Conservation (phyloP, 1,140 invertebrate species). For the Drosophila ercepeae region DNA sequence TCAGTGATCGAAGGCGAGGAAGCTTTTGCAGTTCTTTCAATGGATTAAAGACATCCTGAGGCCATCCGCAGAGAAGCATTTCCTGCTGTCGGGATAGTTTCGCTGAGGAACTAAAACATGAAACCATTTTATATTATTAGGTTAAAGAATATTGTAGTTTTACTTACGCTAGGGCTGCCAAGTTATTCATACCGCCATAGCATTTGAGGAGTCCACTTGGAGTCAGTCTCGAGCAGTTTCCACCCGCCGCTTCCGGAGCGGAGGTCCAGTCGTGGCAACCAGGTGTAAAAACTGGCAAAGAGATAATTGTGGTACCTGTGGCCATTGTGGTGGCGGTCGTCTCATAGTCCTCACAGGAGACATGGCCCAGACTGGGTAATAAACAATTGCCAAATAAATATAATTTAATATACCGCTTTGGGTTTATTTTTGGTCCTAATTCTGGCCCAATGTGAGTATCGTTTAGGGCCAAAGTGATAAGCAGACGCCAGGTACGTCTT, state of each 20-base stretch:
- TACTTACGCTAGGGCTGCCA: constrained; percentile 51
- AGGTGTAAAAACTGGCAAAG: neutral
- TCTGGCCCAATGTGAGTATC: constrained; percentile 20
- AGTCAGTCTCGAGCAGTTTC: constrained; percentile 62
- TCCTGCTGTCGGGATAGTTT: constrained; percentile 34
- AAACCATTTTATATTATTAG: neutral
- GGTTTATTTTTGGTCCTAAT: constrained; percentile 39
- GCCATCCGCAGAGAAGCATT: constrained; percentile 78
- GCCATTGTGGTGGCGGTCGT: neutral
- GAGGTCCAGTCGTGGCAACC: constrained; percentile 68
- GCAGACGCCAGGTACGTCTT: constrained; percentile 35
- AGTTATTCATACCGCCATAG: constrained; percentile 78
- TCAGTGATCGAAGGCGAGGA: constrained; percentile 73
- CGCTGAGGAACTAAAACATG: neutral
- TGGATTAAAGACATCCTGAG: constrained; percentile 66
- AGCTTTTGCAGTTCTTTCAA: constrained; percentile 66
- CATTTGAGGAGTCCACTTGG: constrained; percentile 62
- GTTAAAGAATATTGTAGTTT: neutral
- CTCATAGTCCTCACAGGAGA: constrained; percentile 3
- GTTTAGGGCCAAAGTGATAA: constrained; percentile 41
- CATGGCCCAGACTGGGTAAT: constrained; percentile 22
- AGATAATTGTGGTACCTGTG: neutral
- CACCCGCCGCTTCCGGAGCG: constrained; percentile 58
- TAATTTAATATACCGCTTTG: neutral
- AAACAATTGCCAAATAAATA: constrained; percentile 27